phyloP scores from a whole-genome alignment of 2,113 vertebrate genomes.

The Accipiter cooperii region DNA sequence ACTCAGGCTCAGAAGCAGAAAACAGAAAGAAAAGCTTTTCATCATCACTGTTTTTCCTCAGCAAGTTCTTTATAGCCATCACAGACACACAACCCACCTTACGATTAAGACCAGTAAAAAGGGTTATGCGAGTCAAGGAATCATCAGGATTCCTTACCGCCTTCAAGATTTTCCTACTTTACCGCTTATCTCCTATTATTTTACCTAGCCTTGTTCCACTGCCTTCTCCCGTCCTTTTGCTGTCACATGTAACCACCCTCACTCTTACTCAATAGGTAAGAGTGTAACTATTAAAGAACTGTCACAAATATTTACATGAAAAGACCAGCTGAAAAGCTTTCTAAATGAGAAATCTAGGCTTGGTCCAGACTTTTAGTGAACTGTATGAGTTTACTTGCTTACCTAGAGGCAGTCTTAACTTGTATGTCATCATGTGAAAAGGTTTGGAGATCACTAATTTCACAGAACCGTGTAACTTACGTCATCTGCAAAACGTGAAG shows the following conservation, averaged over 20 bases:
- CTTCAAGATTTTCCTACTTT: neutral
- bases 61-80: neutral
- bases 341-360: neutral
- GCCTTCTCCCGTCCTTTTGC: neutral
- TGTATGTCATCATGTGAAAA: neutral
- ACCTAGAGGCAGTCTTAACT: neutral
- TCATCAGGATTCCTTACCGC: neutral
- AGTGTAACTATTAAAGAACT: neutral
- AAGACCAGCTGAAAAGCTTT: neutral
- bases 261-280: too few relatives aligned
- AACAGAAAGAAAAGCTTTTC: neutral
- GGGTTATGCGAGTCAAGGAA: neutral
- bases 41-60: neutral
- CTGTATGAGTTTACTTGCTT: neutral
- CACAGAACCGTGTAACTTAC: neutral
- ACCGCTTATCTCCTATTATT: neutral
- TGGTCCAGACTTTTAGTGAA: neutral
- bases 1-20: neutral
- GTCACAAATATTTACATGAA: rapidly evolving
- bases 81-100: neutral
- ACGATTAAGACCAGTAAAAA: neutral
- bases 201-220: neutral
- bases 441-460: neutral
- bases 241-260: neutral
- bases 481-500: neutral